Evolutionary conservation across 2,888 invertebrate species (phyloP).

Genomic region (Epinotia ramella): DNA sequence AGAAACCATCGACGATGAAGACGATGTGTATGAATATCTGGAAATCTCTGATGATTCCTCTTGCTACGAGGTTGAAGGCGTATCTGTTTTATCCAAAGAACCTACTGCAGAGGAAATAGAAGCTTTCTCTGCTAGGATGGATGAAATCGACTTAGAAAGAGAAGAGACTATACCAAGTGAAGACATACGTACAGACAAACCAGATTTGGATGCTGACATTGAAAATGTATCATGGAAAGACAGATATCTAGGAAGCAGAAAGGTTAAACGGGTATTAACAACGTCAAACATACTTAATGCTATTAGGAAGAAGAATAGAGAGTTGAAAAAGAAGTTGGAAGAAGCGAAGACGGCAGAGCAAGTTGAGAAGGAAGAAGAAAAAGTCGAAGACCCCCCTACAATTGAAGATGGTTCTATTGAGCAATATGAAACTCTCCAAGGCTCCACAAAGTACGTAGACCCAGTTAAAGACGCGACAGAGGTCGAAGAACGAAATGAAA

Average conservation of each 20-base stretch:
- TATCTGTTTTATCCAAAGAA: slow-evolving; percentile 73
- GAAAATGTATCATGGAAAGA: slow-evolving; percentile 83
- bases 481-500: slow-evolving; percentile 46
- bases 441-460: slow-evolving; percentile 71
- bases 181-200: slow-evolving; percentile 38
- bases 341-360: slow-evolving; percentile 52
- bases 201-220: slow-evolving; percentile 47
- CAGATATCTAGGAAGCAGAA: slow-evolving; percentile 85
- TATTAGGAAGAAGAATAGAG: slow-evolving; percentile 85
- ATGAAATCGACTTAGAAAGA: slow-evolving; percentile 75
- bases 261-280: slow-evolving; percentile 85
- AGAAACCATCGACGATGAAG: slow-evolving; percentile 47
- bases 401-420: slow-evolving; percentile 83
- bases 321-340: slow-evolving; percentile 71
- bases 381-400: slow-evolving; percentile 59
- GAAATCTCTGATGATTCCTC: slow-evolving; percentile 77
- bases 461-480: slow-evolving; percentile 58
- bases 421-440: slow-evolving; percentile 81
- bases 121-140: slow-evolving; percentile 79
- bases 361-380: slow-evolving; percentile 41
- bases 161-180: slow-evolving; percentile 56
- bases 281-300: slow-evolving; percentile 85
- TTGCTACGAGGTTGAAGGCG: slow-evolving; percentile 69
- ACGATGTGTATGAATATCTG: slow-evolving; percentile 68
- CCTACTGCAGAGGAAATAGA: slow-evolving; percentile 77